phyloP scores from a whole-genome alignment of 2,797 vertebrate genomes.

The Gallinago solitaria region DNA sequence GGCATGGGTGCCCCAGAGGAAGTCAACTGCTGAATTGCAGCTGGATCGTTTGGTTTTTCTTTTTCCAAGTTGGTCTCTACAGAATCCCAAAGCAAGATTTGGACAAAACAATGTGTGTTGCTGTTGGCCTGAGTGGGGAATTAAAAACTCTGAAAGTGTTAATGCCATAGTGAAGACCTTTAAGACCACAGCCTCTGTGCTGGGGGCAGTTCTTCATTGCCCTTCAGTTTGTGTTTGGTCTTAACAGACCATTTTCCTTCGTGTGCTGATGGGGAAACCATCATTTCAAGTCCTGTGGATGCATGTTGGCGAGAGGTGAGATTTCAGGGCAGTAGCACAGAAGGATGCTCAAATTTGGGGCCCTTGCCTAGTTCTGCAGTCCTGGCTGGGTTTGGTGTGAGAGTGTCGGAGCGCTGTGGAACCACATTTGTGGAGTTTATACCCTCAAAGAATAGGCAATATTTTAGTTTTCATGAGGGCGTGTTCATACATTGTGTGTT shows the following conservation, averaged over 20 bases:
- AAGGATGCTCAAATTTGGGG: not conserved
- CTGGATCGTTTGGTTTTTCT: not conserved
- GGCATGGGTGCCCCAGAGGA: not conserved
- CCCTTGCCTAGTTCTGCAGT: not conserved
- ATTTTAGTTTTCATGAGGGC: not conserved
- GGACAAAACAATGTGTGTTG: fast-evolving
- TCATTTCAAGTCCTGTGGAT: not conserved
- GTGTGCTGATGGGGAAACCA: not conserved
- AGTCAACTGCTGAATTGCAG: not conserved
- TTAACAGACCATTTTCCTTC: not conserved
- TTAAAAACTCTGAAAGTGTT: not conserved
- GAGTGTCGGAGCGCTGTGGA: not conserved
- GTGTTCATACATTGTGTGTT: not conserved
- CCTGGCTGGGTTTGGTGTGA: not conserved
- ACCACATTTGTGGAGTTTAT: not conserved
- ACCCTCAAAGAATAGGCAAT: not conserved
- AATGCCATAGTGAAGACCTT: not conserved
- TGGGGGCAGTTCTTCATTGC: not conserved
- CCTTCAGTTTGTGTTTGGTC: not conserved
- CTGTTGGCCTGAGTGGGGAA: not conserved
- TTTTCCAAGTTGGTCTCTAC: not conserved
- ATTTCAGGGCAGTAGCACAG: not conserved
- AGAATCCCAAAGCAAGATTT: not conserved
- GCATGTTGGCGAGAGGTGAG: not conserved
- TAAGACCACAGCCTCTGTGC: not conserved